Percentiles rank a stretch among this genome's conserved stretches.
Conservation (phyloP, 2,888 invertebrate genomes). For the Sisyra terminalis region DNA sequence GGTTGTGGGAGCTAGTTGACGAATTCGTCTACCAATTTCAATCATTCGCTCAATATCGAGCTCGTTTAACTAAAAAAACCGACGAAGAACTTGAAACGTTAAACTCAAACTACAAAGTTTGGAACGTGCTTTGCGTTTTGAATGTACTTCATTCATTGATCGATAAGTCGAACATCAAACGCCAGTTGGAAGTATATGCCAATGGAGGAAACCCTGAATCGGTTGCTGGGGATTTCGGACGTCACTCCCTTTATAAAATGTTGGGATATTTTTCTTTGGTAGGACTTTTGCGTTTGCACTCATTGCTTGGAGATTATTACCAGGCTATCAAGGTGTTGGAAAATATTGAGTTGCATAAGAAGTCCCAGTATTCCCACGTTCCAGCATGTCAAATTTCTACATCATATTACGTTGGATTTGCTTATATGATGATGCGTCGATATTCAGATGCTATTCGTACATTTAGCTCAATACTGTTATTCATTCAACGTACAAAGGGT, state of each 20-base stretch:
- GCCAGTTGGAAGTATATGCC: slow-evolving; percentile 85
- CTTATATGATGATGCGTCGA: slow-evolving; percentile 99
- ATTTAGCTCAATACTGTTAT: slow-evolving; percentile 87
- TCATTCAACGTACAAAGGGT: slow-evolving; percentile 90
- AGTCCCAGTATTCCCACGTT: slow-evolving; percentile 85
- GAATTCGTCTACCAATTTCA: slow-evolving; percentile 99
- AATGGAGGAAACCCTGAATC: slow-evolving; percentile 79
- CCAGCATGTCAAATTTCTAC: slow-evolving; percentile 98
- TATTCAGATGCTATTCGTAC: slow-evolving; percentile 98
- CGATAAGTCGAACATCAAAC: slow-evolving; percentile 95
- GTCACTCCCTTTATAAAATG: slow-evolving; percentile 96
- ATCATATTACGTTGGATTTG: slow-evolving; percentile 97
- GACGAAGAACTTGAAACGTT: slow-evolving; percentile 63
- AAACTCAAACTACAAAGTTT: slow-evolving; percentile 73
- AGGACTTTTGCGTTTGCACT: slow-evolving; percentile 87
- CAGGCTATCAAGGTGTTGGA: slow-evolving; percentile 91
- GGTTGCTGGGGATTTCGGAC: slow-evolving; percentile 92
- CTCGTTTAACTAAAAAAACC: slow-evolving; percentile 54
- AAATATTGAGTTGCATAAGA: slow-evolving; percentile 92
- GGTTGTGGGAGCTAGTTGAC: slow-evolving; percentile 99
- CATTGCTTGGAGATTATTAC: slow-evolving; percentile 94
- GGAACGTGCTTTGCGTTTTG: slow-evolving; percentile 95
- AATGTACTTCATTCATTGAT: slow-evolving; percentile 96
- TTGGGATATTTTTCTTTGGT: slow-evolving; percentile 96
- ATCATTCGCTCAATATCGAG: slow-evolving; percentile 71